A percentile compares a stretch with the other conserved stretches of the same genome.
phyloP scores from a whole-genome alignment of 2,888 invertebrate genomes.

The Furcula furcula region DNA sequence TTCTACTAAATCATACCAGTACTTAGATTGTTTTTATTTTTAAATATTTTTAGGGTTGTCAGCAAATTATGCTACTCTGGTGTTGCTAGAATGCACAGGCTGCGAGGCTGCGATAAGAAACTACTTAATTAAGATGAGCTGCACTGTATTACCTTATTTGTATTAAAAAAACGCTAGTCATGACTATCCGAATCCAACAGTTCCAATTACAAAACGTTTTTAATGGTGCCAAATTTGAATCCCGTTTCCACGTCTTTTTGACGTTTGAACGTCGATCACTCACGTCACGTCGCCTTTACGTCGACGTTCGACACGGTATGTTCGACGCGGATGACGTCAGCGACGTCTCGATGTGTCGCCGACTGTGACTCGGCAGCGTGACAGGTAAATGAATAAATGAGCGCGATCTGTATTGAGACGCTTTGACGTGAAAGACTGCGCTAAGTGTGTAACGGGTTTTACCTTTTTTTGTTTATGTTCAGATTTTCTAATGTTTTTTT shows the following conservation, averaged over 20 bases:
- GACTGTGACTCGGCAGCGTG: slow-evolving; percentile 21
- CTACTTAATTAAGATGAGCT: too few relatives aligned
- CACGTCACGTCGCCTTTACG: slow-evolving; percentile 9
- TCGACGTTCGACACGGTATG: slow-evolving; percentile 2
- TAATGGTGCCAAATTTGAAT: neutral
- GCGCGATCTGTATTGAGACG: slow-evolving; percentile 29
- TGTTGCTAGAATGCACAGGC: too few relatives aligned
- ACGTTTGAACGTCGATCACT: slow-evolving; percentile 22
- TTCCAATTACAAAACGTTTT: neutral
- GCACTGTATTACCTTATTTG: too few relatives aligned
- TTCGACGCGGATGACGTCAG: slow-evolving; percentile 2
- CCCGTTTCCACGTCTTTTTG: slow-evolving; percentile 13
- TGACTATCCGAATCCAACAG: neutral
- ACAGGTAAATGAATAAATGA: slow-evolving; percentile 34
- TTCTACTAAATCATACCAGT: too few relatives aligned
- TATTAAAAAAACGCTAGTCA: too few relatives aligned
- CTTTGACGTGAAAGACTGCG: slow-evolving; percentile 30
- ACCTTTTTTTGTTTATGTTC: too few relatives aligned
- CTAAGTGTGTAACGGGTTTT: slow-evolving; percentile 11
- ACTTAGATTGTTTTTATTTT: too few relatives aligned
- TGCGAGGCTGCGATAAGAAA: too few relatives aligned
- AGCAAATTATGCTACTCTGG: too few relatives aligned
- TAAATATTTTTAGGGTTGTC: too few relatives aligned
- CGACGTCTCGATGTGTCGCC: slow-evolving; percentile 13
- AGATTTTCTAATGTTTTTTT: too few relatives aligned